Conservation (phyloP, 2,797 vertebrate species). For the Tiaroga cobitis region DNA sequence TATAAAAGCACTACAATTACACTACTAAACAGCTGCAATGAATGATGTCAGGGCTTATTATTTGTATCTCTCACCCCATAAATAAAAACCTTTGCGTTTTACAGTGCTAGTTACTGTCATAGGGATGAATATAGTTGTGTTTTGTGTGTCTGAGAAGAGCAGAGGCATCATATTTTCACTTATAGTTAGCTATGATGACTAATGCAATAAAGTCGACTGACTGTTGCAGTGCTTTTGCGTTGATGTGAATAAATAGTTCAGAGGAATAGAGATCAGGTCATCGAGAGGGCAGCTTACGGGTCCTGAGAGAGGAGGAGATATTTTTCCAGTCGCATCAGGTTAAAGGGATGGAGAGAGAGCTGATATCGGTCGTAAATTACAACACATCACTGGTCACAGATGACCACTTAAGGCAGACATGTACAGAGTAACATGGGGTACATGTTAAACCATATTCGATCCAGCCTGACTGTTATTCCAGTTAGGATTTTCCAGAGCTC, state of each 20-base stretch:
- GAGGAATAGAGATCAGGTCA: constrained; percentile 45
- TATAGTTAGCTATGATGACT: constrained; percentile 20
- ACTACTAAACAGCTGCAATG: constrained; percentile 22
- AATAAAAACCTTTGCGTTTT: constrained; percentile 7
- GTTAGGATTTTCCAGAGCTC: constrained; percentile 4
- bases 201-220: constrained; percentile 13
- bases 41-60: not conserved
- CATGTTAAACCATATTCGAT: constrained; percentile 17
- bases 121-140: constrained; percentile 5
- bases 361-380: constrained; percentile 8
- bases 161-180: not conserved
- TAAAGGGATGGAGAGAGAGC: constrained; percentile 53
- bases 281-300: constrained; percentile 68
- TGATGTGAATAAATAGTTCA: constrained; percentile 46
- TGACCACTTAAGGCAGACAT: constrained; percentile 44
- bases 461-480: constrained; percentile 17
- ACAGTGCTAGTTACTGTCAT: constrained; percentile 7
- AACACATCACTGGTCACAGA: constrained; percentile 21
- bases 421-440: constrained; percentile 20
- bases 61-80: not conserved
- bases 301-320: constrained; percentile 73
- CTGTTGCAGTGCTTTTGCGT: constrained; percentile 33
- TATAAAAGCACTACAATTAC: constrained; percentile 32
- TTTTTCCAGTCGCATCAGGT: constrained; percentile 71
- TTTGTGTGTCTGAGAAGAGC: constrained; percentile 8